phyloP scores from a whole-genome alignment of 2,113 vertebrate genomes.

The Bubo bubo region DNA sequence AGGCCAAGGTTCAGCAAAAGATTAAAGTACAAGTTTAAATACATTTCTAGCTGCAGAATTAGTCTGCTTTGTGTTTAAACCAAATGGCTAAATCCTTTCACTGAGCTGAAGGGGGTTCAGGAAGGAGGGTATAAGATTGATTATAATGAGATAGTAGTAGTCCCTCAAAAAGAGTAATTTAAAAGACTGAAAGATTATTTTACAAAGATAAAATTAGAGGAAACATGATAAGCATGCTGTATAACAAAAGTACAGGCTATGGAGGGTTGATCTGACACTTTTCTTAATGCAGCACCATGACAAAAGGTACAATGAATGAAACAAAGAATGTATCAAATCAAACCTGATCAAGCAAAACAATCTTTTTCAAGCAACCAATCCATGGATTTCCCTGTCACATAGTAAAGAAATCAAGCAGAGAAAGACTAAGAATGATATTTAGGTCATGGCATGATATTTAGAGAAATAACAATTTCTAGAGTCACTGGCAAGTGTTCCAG shows the following conservation, averaged over 20 bases:
- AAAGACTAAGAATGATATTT: neutral
- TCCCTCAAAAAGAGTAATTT: neutral
- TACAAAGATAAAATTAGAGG: neutral
- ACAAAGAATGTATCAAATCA: neutral
- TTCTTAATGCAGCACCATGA: neutral
- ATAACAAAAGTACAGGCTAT: neutral
- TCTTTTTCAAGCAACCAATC: neutral
- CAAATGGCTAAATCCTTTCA: slow-evolving; percentile 1
- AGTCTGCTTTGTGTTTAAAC: slow-evolving; percentile 21
- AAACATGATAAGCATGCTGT: neutral
- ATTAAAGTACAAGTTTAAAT: slow-evolving; percentile 15
- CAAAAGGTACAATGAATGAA: neutral
- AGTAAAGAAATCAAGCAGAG: neutral
- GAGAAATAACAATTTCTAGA: neutral
- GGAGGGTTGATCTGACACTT: neutral
- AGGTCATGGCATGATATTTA: neutral
- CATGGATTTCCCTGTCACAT: neutral
- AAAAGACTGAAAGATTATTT: neutral
- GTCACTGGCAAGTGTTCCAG: neutral
- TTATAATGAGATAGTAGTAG: neutral
- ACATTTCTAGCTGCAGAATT: neutral
- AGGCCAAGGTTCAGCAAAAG: slow-evolving; percentile 15
- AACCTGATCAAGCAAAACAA: neutral
- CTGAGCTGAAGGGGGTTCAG: neutral
- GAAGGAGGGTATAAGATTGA: neutral